Base-by-base conservation (phyloP, 1,140 invertebrate genomes). In the Spodoptera frugiperda region DNA sequence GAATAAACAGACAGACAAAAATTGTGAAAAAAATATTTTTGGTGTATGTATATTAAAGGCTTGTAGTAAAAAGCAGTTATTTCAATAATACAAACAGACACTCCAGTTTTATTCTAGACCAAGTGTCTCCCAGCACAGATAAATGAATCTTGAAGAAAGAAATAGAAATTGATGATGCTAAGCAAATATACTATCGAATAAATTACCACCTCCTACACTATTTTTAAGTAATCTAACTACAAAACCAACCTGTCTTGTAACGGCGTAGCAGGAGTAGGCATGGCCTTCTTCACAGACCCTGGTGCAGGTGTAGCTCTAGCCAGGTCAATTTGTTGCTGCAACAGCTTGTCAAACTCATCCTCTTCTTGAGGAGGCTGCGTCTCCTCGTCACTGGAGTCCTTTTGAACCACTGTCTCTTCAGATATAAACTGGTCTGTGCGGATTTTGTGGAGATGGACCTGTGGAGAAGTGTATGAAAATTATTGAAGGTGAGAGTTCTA, bases 381-480 rank as follows among this genome's bases (percentile, higher is more conserved):
- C 51, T 91, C 91, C 6, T 90, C 92, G 75, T 94, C 93, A 77
- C 91, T 92, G 0, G 92, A 93, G 44, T 94, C 92, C 46, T 84
- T 87, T 67, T 94, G 91, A 0, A 90, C 82, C 1, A 94, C 86
- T 3, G 85, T 87, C 33, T 92, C 91, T 15, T 93, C 91, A 1
- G 87, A 84, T 5, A 81, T 49, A 14, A 88, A 82, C 76, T 93
- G 92, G 63, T 92, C 91, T 30, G 89, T 86, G 63, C 93, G 89
- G 61, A 94, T 94, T 85, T 93, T 93, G n/a, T 87, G 87, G 0
- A 94, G 82, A 57, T 94, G 88, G 0, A 93, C 91, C 94, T 94
- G 68, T 14, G n/a, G 10, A 14, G 3, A 51, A 33, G 15, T 10
- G 1, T 14, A 12, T 63, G 11, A 46, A 44, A n/a, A 0, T 14